Evolutionary conservation across 2,797 vertebrate genomes (phyloP).

Genomic region (Spinus pinus): DNA sequence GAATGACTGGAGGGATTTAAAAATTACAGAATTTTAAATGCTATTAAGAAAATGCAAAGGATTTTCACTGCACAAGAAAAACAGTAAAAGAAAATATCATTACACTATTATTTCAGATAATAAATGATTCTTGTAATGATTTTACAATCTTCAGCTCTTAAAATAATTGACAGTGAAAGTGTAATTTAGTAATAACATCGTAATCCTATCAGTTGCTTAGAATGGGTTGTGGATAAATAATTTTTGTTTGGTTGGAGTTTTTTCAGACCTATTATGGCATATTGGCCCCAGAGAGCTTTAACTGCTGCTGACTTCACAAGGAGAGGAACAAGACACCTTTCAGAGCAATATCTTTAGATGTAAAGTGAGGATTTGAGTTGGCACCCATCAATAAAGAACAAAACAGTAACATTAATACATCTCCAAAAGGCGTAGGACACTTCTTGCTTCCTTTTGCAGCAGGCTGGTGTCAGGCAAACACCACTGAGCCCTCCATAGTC

Average conservation of each 20-base stretch:
- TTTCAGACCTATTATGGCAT: neutral
- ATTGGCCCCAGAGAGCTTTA: neutral
- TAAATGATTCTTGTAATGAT: neutral
- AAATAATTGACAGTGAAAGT: neutral
- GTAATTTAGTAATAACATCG: neutral
- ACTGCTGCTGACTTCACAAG: neutral
- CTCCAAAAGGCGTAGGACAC: neutral
- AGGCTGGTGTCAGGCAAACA: neutral
- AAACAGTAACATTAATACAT: neutral
- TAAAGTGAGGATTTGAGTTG: neutral
- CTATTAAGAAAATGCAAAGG: neutral
- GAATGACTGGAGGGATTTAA: neutral
- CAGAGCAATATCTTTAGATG: neutral
- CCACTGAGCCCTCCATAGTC: neutral
- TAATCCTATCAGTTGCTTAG: neutral
- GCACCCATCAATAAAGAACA: neutral
- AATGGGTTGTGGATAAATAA: neutral
- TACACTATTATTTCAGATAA: neutral
- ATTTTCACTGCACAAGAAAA: neutral
- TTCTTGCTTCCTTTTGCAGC: neutral
- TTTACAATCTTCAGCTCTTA: neutral
- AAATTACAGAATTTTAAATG: neutral
- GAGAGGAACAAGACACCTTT: neutral
- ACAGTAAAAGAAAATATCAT: neutral
- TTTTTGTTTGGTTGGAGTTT: neutral